phyloP scores from a whole-genome alignment of 1,140 invertebrate genomes.

The Lutraria rhynchaena region DNA sequence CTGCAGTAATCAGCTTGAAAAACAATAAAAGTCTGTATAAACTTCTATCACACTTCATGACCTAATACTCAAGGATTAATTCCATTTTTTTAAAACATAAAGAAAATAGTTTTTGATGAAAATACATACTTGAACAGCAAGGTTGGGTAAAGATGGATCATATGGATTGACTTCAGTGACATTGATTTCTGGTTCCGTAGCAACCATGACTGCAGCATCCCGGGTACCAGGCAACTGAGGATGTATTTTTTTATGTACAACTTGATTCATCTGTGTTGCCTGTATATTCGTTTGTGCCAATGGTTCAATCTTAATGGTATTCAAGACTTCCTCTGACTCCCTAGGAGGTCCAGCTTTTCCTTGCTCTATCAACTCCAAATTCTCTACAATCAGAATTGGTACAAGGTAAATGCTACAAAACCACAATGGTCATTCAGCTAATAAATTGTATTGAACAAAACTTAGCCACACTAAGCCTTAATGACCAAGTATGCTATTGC shows the following conservation, averaged over 20 bases:
- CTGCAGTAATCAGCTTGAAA: too few species aligned
- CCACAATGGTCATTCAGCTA: too few species aligned
- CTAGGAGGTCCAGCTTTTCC: constrained; percentile 73
- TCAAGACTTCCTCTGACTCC: constrained; percentile 27
- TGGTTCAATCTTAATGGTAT: not conserved
- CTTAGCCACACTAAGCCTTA: too few species aligned
- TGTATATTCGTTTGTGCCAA: constrained; percentile 15
- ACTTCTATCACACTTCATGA: too few species aligned
- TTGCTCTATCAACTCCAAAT: constrained; percentile 76
- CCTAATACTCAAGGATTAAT: too few species aligned
- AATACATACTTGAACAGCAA: constrained; percentile 65
- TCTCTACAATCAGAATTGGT: constrained; percentile 65
- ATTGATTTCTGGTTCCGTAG: constrained; percentile 43
- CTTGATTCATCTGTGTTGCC: not conserved
- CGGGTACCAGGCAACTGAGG: constrained; percentile 3
- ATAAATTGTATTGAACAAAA: too few species aligned
- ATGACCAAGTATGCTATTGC: too few species aligned
- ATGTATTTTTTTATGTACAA: constrained; percentile 14
- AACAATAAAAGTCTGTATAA: too few species aligned
- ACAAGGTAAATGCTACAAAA: too few species aligned
- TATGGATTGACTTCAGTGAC: constrained; percentile 41
- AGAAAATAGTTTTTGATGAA: too few species aligned
- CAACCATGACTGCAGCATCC: constrained; percentile 24
- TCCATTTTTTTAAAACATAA: too few species aligned
- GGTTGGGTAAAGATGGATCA: constrained; percentile 67